Conservation (phyloP, 2,888 invertebrate species). For the Drosophila buzzatii region DNA sequence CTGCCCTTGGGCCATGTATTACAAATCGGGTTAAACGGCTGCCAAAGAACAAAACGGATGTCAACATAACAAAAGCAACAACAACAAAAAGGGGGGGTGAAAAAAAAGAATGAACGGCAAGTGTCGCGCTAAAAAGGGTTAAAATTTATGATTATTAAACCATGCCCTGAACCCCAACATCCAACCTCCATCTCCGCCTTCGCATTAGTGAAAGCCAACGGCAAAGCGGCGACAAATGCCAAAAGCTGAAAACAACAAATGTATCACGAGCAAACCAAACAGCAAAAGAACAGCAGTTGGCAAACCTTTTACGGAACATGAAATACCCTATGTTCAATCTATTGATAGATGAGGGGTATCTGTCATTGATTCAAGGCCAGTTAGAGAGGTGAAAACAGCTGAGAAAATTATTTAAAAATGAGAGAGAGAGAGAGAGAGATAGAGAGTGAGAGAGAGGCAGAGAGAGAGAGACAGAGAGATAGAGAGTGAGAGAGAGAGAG, state of each 20-base stretch:
- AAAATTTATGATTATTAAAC: conserved; percentile 80
- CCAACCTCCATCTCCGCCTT: not conserved
- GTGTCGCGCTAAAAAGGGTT: conserved; percentile 72
- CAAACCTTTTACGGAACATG: not conserved
- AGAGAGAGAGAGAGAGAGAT: too few species aligned
- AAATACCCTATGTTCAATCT: not conserved
- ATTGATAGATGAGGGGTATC: not conserved
- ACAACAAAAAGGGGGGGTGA: conserved; percentile 24
- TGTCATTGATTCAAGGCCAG: not conserved
- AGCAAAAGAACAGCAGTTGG: conserved; percentile 3
- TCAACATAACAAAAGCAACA: conserved; percentile 57
- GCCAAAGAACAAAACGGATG: conserved; percentile 72
- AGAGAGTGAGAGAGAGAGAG: too few species aligned
- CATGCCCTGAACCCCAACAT: conserved; percentile 26
- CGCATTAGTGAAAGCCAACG: conserved; percentile 29
- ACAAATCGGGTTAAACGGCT: conserved; percentile 65
- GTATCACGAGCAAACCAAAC: conserved; percentile 38
- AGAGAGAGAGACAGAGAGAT: too few species aligned
- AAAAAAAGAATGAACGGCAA: conserved; percentile 50
- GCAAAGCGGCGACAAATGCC: conserved; percentile 52
- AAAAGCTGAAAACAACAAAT: conserved; percentile 57
- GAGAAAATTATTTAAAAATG: too few species aligned
- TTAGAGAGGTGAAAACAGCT: too few species aligned
- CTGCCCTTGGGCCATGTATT: conserved; percentile 68
- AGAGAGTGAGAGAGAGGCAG: too few species aligned